Conservation (phyloP, 2,113 vertebrate species). For the Abramis brama region DNA sequence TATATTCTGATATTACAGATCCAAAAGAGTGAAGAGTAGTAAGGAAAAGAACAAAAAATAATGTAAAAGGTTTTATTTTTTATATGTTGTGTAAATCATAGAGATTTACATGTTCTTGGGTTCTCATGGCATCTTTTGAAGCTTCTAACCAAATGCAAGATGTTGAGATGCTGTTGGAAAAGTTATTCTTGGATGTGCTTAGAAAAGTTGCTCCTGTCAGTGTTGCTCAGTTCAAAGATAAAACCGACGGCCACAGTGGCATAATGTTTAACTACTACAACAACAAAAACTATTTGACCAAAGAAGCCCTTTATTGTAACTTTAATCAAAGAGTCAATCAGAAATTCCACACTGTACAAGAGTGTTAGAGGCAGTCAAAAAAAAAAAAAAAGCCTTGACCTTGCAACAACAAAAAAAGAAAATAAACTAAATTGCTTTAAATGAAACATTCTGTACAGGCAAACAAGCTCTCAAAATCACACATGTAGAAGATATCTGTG, state of each 20-base stretch:
- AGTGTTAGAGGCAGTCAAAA: neutral
- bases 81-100: neutral
- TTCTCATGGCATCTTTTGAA: neutral
- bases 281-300: neutral
- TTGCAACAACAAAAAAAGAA: neutral
- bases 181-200: neutral
- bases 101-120: neutral
- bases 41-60: neutral
- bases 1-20: neutral
- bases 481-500: neutral
- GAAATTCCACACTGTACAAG: neutral
- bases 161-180: neutral
- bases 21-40: neutral
- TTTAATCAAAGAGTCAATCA: neutral
- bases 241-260: neutral
- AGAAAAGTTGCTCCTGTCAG: neutral
- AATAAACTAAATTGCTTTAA: neutral
- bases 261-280: neutral
- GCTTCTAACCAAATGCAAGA: neutral
- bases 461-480: neutral
- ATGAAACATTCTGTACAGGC: neutral
- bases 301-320: neutral
- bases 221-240: neutral
- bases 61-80: neutral
- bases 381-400: neutral